phyloP scores from a whole-genome alignment of 2,113 vertebrate species.

The Dipodomys merriami region DNA sequence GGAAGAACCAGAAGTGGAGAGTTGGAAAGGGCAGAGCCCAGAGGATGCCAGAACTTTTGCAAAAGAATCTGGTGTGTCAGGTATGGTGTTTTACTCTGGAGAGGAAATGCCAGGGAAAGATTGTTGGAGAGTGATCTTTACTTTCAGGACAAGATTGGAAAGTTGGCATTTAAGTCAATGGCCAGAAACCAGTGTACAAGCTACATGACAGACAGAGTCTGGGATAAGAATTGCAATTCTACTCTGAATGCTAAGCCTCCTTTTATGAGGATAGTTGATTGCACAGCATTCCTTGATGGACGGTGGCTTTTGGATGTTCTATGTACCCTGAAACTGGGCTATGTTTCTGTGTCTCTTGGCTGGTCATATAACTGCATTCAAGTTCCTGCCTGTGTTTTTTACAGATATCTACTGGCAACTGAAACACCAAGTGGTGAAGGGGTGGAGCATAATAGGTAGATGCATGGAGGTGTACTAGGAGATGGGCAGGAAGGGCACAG shows the following conservation, averaged over 20 bases:
- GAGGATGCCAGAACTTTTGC: conserved; percentile 37
- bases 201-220: background rate
- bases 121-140: background rate
- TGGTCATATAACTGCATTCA: background rate
- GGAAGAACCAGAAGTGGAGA: background rate
- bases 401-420: conserved; percentile 10
- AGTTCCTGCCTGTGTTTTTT: conserved; percentile 31
- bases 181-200: background rate
- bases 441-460: background rate
- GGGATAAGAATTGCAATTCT: background rate
- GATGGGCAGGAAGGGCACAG: background rate
- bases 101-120: background rate
- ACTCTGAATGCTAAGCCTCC: background rate
- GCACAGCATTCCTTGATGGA: background rate
- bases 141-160: background rate
- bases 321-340: background rate
- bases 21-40: background rate
- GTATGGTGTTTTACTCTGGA: background rate
- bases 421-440: conserved; percentile 4
- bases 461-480: background rate
- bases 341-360: conserved; percentile 54
- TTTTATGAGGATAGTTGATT: background rate
- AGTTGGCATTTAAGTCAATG: background rate
- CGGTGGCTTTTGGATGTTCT: background rate
- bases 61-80: background rate